phyloP scores from a whole-genome alignment of 2,888 invertebrate genomes.

The Sphaeridia pumilis region DNA sequence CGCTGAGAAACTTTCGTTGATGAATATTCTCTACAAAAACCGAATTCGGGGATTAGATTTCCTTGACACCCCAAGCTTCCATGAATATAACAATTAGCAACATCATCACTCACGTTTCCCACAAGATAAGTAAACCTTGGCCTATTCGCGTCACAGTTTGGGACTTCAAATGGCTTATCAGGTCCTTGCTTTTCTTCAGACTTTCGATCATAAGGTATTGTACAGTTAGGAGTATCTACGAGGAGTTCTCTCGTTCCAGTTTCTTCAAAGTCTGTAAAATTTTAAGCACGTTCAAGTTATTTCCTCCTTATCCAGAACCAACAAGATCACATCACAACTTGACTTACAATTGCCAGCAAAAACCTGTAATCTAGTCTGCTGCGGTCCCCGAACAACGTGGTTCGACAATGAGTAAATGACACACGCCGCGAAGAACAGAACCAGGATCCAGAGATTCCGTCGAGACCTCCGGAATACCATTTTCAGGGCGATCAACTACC shows the following conservation, averaged over 20 bases:
- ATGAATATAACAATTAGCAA: not conserved
- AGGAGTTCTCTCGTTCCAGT: slow-evolving; percentile 5
- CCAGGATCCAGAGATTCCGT: too few species aligned
- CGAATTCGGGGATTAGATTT: not conserved
- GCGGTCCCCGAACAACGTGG: too few species aligned
- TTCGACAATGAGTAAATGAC: too few species aligned
- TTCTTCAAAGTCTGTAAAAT: slow-evolving; percentile 12
- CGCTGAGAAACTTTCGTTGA: slow-evolving; percentile 5
- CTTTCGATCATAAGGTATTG: slow-evolving; percentile 10
- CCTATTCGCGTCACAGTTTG: slow-evolving; percentile 8
- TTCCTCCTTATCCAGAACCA: too few species aligned
- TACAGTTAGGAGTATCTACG: slow-evolving; percentile 8
- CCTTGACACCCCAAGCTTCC: not conserved
- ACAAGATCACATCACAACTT: too few species aligned
- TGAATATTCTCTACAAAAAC: slow-evolving; percentile 5
- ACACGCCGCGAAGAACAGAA: too few species aligned
- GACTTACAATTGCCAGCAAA: too few species aligned
- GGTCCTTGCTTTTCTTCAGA: not conserved
- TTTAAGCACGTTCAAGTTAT: too few species aligned
- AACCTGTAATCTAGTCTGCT: too few species aligned
- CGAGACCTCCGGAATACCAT: too few species aligned
- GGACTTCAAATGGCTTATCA: not conserved
- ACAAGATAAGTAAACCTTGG: slow-evolving; percentile 6
- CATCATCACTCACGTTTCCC: slow-evolving; percentile 9
- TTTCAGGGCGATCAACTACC: too few species aligned